phyloP scores from a whole-genome alignment of 2,888 invertebrate species.

The Neoitamus cyanurus region DNA sequence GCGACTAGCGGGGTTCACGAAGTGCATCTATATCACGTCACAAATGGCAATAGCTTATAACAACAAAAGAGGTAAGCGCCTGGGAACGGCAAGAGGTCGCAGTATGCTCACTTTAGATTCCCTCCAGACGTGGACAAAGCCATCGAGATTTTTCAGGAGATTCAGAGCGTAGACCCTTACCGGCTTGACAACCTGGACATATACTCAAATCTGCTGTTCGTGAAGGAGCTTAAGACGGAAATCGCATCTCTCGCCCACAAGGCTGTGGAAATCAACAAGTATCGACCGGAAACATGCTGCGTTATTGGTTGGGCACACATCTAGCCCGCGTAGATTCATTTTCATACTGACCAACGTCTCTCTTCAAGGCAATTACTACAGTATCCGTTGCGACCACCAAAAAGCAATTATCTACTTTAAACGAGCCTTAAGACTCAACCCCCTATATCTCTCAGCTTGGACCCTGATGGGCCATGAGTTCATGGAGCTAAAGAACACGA shows the following conservation, averaged over 20 bases:
- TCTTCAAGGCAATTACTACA: constrained; percentile 91
- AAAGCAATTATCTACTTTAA: constrained; percentile 98
- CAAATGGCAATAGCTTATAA: constrained; percentile 94
- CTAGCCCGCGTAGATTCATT: not conserved
- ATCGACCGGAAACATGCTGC: constrained; percentile 96
- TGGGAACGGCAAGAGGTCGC: not conserved
- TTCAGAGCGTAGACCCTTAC: constrained; percentile 90
- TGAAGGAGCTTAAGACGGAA: constrained; percentile 91
- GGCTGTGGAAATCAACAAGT: constrained; percentile 94
- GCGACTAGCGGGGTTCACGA: constrained; percentile 82
- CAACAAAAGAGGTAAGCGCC: constrained; percentile 80
- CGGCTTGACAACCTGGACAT: constrained; percentile 96
- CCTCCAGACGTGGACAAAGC: constrained; percentile 87
- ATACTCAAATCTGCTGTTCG: constrained; percentile 94
- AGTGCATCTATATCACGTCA: constrained; percentile 88
- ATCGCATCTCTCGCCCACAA: constrained; percentile 93
- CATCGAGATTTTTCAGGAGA: constrained; percentile 82
- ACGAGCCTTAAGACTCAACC: constrained; percentile 91
- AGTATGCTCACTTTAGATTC: not conserved
- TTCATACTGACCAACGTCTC: too few relatives aligned
- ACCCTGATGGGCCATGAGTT: constrained; percentile 99
- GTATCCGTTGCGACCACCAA: constrained; percentile 93
- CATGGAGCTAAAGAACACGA: constrained; percentile 98
- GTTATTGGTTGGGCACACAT: constrained; percentile 77
- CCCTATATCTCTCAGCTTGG: constrained; percentile 95